Evolutionary conservation across 2,888 invertebrate species (phyloP), one percentile per base, ranked within the genome.

Genomic region (Agrochola lychnidis): DNA sequence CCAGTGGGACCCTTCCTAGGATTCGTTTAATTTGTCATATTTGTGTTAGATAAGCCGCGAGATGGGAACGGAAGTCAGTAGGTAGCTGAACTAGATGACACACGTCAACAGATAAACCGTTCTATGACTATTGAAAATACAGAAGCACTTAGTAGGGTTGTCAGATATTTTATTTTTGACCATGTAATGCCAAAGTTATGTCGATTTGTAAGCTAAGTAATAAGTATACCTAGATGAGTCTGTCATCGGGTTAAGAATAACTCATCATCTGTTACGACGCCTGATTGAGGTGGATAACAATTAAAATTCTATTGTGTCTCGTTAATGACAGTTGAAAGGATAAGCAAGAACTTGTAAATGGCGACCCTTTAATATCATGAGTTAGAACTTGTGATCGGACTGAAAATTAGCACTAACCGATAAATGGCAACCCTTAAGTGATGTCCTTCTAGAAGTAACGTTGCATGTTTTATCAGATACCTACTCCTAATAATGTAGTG

Each of bases 51-150:
- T 96, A 96, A 95, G 91, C 89, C 67, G 40, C 78, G 84, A 88
- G 92, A 91, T 95, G 95, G 94, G 95, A 96, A 95, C 96, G 96
- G 96, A 96, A 95, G 95, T 93, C 89, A 70, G 85, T 85, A 79
- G 84, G 87, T 87, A 90, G 91, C 83, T 86, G 83, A 77, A 79
- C 88, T 77, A 22, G 78, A 87, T 93, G 93, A 93, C 94, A 91
- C 89, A 90, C 92, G 94, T 94, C 94, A 93, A 86, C 73, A 93
- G 94, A 94, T 94, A 94, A 91, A 89, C 87, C 82, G 79, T 76
- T 85, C 70, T 77, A 87, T 77, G 81, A 84, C 66, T 84, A 87
- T 87, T 84, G 87, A 86, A 73, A 77, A 76, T 77, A 81, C 78
- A 64, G 51, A 64, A 79, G 56, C 73, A 36, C 22, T 57, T 51